Conservation (phyloP, 2,113 vertebrate species). For the Lethenteron reissneri region DNA sequence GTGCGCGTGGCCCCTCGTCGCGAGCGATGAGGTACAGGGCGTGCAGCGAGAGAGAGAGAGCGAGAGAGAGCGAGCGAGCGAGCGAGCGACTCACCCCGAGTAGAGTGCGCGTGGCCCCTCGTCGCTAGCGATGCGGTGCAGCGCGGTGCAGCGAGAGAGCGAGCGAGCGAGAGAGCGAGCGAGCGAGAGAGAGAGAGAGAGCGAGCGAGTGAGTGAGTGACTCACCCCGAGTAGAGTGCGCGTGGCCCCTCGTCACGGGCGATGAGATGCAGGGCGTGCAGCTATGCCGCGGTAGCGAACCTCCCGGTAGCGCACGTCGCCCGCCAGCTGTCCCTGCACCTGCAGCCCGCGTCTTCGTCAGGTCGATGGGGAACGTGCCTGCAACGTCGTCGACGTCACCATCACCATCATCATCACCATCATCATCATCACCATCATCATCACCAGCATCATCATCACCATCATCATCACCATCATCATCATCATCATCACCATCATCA, state of each 20-base stretch:
- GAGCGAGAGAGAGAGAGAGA: no score
- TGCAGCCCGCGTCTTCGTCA: conserved; percentile 74
- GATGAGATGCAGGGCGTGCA: conserved; percentile 66
- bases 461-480: no score
- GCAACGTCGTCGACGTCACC: neutral
- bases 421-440: no score
- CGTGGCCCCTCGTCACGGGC: conserved; percentile 61
- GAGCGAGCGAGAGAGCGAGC: conserved; percentile 26
- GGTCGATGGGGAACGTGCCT: conserved; percentile 80
- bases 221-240: conserved; percentile 73
- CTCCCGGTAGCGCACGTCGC: conserved; percentile 56
- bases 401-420: no score
- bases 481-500: no score
- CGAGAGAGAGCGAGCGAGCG: no score
- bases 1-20: conserved; percentile 58
- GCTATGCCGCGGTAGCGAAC: conserved; percentile 78
- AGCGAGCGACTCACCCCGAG: conserved; percentile 50
- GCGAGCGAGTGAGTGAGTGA: conserved; percentile 24
- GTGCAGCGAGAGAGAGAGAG: no score
- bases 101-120: conserved; percentile 61
- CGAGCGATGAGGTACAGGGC: conserved; percentile 10
- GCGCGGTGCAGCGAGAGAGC: conserved; percentile 11
- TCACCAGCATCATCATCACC: no score
- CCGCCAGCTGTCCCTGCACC: conserved; percentile 61
- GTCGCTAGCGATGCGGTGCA: conserved; percentile 12